phyloP scores from a whole-genome alignment of 2,797 vertebrate genomes.

The Liasis olivaceus region DNA sequence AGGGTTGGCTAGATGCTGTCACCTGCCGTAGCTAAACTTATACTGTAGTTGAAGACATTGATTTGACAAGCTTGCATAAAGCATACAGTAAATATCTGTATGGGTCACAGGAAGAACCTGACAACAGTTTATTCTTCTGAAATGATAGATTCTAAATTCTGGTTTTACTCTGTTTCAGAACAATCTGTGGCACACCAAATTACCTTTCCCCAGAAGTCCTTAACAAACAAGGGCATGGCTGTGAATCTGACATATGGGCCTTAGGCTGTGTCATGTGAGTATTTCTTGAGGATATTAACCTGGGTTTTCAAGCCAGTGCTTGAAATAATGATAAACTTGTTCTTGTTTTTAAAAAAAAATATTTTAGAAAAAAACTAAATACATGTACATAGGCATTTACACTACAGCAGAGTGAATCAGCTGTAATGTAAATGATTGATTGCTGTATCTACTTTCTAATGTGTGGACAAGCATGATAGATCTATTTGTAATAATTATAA shows the following conservation, averaged over 20 bases:
- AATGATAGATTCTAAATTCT: neutral
- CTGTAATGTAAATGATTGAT: too few relatives aligned
- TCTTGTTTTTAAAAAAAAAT: too few relatives aligned
- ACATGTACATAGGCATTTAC: too few relatives aligned
- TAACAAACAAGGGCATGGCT: slow-evolving; percentile 98
- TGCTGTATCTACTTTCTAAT: too few relatives aligned
- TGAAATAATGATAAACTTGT: neutral
- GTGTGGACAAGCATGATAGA: too few relatives aligned
- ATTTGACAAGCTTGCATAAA: neutral
- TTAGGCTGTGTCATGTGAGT: slow-evolving; percentile 99
- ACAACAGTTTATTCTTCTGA: neutral
- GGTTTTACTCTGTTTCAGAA: slow-evolving; percentile 76
- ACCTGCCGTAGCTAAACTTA: neutral
- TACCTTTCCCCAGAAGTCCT: slow-evolving; percentile 98
- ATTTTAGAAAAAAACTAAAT: too few relatives aligned
- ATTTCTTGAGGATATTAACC: slow-evolving; percentile 16
- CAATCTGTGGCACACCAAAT: slow-evolving; percentile 98
- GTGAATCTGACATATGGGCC: slow-evolving; percentile 98
- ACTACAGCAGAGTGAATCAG: too few relatives aligned
- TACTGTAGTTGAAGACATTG: neutral
- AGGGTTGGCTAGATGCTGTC: neutral
- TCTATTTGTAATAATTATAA: too few relatives aligned
- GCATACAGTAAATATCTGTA: neutral
- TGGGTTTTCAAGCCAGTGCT: neutral
- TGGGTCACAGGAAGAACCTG: neutral